Evolutionary conservation across 1,140 invertebrate species (phyloP).

Genomic region (Penaeus chinensis): DNA sequence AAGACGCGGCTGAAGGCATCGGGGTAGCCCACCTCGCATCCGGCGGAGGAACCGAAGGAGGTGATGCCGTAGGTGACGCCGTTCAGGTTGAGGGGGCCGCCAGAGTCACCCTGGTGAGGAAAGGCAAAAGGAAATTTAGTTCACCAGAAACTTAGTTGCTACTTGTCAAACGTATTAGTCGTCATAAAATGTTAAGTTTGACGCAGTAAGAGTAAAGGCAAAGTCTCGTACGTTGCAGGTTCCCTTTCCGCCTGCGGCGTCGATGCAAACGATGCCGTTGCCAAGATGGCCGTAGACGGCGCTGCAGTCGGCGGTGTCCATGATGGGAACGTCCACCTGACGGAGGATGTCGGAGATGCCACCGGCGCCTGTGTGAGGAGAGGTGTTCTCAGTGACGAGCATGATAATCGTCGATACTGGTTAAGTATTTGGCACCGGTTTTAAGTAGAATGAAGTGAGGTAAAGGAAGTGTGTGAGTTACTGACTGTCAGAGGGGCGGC

Average conservation of each 20-base stretch:
- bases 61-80: slow-evolving; percentile 31
- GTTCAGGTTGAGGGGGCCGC: slow-evolving; percentile 26
- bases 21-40: slow-evolving; percentile 27
- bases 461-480: background rate
- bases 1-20: slow-evolving; percentile 20
- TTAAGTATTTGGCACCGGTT: too few relatives aligned
- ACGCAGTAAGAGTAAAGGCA: background rate
- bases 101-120: slow-evolving; percentile 32
- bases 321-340: slow-evolving; percentile 37
- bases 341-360: slow-evolving; percentile 26
- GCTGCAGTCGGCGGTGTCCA: slow-evolving; percentile 38
- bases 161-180: background rate
- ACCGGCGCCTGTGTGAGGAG: background rate
- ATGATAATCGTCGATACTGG: too few relatives aligned
- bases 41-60: slow-evolving; percentile 26
- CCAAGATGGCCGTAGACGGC: slow-evolving; percentile 45
- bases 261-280: slow-evolving; percentile 38
- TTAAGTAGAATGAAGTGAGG: too few relatives aligned
- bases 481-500: slow-evolving; percentile 60
- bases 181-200: too few relatives aligned
- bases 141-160: background rate
- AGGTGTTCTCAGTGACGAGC: too few relatives aligned
- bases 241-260: slow-evolving; percentile 42
- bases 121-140: background rate
- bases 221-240: slow-evolving; percentile 53